phyloP scores from a whole-genome alignment of 2,113 vertebrate species.

The Sphyrna mokarran region DNA sequence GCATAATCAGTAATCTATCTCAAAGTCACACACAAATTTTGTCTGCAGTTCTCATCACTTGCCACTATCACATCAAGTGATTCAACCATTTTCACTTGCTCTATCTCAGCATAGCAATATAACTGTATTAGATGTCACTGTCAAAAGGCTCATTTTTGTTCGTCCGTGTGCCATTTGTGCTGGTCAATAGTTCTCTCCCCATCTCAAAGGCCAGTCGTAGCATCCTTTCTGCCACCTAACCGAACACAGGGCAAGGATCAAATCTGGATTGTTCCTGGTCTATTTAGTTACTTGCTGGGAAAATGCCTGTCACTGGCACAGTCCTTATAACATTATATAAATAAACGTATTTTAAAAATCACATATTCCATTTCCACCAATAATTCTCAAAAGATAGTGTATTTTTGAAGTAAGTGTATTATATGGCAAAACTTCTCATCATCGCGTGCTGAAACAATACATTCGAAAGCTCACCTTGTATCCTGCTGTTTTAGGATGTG shows the following conservation, averaged over 20 bases:
- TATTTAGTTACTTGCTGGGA: neutral
- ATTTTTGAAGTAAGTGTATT: neutral
- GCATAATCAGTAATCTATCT: neutral
- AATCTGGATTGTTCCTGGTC: neutral
- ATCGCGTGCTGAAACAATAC: neutral
- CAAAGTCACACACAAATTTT: neutral
- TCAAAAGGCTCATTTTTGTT: neutral
- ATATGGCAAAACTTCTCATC: neutral
- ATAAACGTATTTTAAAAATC: neutral
- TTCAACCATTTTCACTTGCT: neutral
- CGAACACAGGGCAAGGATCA: neutral
- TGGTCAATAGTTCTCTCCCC: neutral
- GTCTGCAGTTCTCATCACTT: neutral
- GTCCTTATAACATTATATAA: neutral
- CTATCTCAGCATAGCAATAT: neutral
- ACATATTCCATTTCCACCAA: neutral
- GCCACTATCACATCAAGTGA: neutral
- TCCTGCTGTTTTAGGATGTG: conserved; percentile 92
- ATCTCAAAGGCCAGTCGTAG: neutral
- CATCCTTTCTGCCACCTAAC: neutral
- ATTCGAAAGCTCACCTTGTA: conserved; percentile 67
- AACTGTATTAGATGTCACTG: neutral
- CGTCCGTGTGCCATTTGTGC: neutral
- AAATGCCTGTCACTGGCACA: neutral
- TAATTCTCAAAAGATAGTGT: neutral